Conservation (phyloP, 2,888 invertebrate genomes). For the Danaus chrysippus region DNA sequence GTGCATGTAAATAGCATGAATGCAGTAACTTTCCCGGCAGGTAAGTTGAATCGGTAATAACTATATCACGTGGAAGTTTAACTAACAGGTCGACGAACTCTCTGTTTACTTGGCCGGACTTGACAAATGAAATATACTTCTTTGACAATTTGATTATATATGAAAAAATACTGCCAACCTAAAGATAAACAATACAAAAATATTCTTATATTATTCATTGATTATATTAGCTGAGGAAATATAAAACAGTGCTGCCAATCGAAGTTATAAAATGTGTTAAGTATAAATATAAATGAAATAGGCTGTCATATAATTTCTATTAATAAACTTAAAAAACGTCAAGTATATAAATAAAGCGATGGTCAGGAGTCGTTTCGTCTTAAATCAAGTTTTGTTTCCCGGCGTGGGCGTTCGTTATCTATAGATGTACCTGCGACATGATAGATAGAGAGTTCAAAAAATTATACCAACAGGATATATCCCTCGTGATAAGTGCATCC, state of each 20-base stretch:
- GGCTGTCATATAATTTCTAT: too few relatives aligned
- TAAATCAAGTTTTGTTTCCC: conserved; percentile 29
- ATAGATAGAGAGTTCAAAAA: conserved; percentile 68
- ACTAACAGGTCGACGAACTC: conserved; percentile 70
- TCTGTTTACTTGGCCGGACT: conserved; percentile 56
- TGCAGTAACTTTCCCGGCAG: conserved; percentile 37
- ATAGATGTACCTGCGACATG: conserved; percentile 53
- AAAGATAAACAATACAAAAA: too few relatives aligned
- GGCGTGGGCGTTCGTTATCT: conserved; percentile 52
- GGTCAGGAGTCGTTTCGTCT: conserved; percentile 8
- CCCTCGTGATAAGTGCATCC: conserved; percentile 59
- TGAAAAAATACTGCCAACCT: too few relatives aligned
- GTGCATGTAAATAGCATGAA: conserved; percentile 16
- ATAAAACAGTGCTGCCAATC: not conserved
- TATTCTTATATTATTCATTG: too few relatives aligned
- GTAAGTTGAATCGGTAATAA: conserved; percentile 57
- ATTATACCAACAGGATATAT: conserved; percentile 69
- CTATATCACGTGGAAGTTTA: conserved; percentile 53
- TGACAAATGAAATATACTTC: conserved; percentile 42
- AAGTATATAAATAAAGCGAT: too few relatives aligned
- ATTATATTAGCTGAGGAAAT: not conserved
- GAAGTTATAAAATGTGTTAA: not conserved
- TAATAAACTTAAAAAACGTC: too few relatives aligned
- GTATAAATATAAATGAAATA: too few relatives aligned
- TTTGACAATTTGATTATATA: too few relatives aligned